A percentile compares a stretch with the other conserved stretches of the same genome.
phyloP scores from a whole-genome alignment of 2,888 invertebrate genomes.

The Heliconius charithonia region DNA sequence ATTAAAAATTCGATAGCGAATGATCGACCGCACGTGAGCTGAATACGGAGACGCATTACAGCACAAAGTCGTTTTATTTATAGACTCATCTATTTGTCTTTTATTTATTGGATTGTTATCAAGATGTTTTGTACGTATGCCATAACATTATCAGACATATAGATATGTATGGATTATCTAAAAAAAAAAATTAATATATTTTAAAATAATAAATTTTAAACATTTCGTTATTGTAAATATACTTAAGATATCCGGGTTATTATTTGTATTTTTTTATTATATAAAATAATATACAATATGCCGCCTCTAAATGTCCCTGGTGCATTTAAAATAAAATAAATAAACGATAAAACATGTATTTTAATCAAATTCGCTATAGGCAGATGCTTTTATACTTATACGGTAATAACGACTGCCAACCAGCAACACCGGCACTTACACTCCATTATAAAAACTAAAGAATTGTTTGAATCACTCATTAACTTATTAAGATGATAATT shows the following conservation, averaged over 20 bases:
- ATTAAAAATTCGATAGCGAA: slow-evolving; percentile 75
- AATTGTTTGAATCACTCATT: slow-evolving; percentile 79
- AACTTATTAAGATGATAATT: slow-evolving; percentile 82
- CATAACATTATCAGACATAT: not conserved
- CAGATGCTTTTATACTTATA: slow-evolving; percentile 77
- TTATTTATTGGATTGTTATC: slow-evolving; percentile 37
- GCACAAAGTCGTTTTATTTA: slow-evolving; percentile 42
- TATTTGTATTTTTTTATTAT: not conserved
- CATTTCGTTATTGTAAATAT: not conserved
- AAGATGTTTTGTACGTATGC: slow-evolving; percentile 23
- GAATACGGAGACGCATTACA: slow-evolving; percentile 53
- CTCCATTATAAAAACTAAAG: slow-evolving; percentile 72
- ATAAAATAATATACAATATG: slow-evolving; percentile 27
- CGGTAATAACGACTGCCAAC: slow-evolving; percentile 71
- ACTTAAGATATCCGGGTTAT: not conserved
- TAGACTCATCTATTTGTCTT: slow-evolving; percentile 39
- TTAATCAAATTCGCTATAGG: slow-evolving; percentile 82
- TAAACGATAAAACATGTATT: slow-evolving; percentile 76
- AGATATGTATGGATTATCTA: not conserved
- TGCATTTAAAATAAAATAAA: slow-evolving; percentile 50
- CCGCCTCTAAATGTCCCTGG: slow-evolving; percentile 41
- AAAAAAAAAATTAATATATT: not conserved
- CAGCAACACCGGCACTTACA: slow-evolving; percentile 54
- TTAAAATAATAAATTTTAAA: not conserved
- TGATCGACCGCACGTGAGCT: slow-evolving; percentile 64